Percentiles rank a stretch among this genome's conserved stretches.
Evolutionary conservation across 1,140 invertebrate species (phyloP).

Genomic region (Monochamus saltuarius): DNA sequence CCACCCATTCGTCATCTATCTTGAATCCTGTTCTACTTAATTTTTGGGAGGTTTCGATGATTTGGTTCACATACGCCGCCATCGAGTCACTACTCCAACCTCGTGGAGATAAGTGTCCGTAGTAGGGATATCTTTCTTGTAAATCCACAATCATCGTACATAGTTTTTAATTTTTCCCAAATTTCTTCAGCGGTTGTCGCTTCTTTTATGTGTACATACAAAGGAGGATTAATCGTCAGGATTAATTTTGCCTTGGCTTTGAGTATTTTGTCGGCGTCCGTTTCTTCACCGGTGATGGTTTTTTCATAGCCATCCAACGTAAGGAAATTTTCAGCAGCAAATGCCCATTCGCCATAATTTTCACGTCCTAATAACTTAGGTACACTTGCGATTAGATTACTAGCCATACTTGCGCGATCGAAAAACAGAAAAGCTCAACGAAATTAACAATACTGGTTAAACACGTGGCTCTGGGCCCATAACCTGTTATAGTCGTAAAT

Average conservation of each 20-base stretch:
- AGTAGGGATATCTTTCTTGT: conserved; percentile 20
- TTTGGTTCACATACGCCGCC: conserved; percentile 19
- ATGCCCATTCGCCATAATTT: conserved; percentile 25
- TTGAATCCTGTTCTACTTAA: conserved; percentile 20
- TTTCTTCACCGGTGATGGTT: conserved; percentile 12
- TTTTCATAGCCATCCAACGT: conserved; percentile 22
- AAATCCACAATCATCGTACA: conserved; percentile 11
- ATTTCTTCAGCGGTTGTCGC: conserved; percentile 6
- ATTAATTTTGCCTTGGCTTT: conserved; percentile 17
- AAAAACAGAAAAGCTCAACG: too few relatives aligned
- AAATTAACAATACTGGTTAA: too few relatives aligned
- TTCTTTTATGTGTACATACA: conserved; percentile 18
- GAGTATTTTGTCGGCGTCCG: not conserved
- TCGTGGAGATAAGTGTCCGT: conserved; percentile 14
- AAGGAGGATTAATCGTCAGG: conserved; percentile 9
- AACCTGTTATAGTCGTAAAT: too few relatives aligned
- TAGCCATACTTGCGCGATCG: too few relatives aligned
- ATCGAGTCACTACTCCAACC: conserved; percentile 22
- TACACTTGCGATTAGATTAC: conserved; percentile 13
- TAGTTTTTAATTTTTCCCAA: conserved; percentile 11
- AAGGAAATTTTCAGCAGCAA: conserved; percentile 23
- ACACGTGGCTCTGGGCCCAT: too few relatives aligned
- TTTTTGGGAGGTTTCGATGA: conserved; percentile 28
- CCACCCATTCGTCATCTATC: conserved; percentile 33
- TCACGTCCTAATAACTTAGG: conserved; percentile 23